These are phyloP conservation scores for Nomia melanderi DNA, from an alignment of 1,140 invertebrate species.

Conservation along the genomic window DNA sequence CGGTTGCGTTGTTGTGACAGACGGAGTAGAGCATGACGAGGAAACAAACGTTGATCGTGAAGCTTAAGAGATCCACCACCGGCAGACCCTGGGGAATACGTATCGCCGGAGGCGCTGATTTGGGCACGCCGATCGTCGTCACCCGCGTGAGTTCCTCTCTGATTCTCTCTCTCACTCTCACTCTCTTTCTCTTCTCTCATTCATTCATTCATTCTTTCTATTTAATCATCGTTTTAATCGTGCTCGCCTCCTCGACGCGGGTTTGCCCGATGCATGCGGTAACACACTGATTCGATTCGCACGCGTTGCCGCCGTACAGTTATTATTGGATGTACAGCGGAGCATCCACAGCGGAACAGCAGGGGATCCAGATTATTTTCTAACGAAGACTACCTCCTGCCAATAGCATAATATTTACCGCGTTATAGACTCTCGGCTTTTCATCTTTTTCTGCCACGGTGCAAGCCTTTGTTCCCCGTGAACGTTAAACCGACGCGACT, in stretches of 20 bases:
- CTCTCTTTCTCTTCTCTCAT: background rate
- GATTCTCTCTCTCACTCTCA: background rate
- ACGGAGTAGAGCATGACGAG: constrained; percentile 79
- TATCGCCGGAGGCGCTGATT: constrained; percentile 93
- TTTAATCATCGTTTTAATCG: background rate
- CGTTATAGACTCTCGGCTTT: background rate
- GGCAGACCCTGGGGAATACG: constrained; percentile 94
- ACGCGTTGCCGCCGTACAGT: background rate
- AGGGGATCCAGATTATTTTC: constrained; percentile 12
- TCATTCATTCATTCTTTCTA: background rate
- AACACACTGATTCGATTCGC: background rate
- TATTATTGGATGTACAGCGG: constrained; percentile 31
- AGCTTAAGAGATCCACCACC: constrained; percentile 87
- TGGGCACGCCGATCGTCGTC: constrained; percentile 93
- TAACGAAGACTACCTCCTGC: background rate
- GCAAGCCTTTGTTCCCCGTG: too few species aligned
- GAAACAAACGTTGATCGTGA: constrained; percentile 87
- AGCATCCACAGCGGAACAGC: background rate
- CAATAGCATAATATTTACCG: background rate
- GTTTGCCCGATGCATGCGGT: background rate
- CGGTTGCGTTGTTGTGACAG: constrained; percentile 33
- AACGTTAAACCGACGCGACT: too few species aligned
- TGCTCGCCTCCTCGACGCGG: too few species aligned
- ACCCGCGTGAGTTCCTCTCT: constrained; percentile 88
- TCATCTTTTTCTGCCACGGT: background rate